A percentile compares a stretch with the other conserved stretches of the same genome.
phyloP scores from a whole-genome alignment of 2,797 vertebrate species.

The Cottoperca gobio region DNA sequence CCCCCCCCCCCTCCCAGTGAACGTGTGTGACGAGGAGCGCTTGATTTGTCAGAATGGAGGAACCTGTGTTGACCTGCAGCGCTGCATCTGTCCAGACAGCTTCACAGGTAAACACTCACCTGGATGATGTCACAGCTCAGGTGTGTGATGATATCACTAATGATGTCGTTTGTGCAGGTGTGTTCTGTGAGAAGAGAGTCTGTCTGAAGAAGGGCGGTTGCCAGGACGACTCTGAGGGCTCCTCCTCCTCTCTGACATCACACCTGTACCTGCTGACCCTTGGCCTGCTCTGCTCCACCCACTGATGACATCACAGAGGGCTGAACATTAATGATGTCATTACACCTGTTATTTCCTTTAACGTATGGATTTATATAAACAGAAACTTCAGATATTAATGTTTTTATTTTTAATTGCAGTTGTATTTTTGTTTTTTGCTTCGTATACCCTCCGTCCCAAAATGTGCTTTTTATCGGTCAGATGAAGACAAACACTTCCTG shows the following conservation, averaged over 20 bases:
- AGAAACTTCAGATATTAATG: too few species aligned
- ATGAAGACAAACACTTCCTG: too few species aligned
- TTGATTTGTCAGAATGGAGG: constrained; percentile 74
- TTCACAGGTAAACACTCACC: constrained; percentile 61
- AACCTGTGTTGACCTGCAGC: constrained; percentile 64
- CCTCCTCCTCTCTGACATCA: constrained; percentile 34
- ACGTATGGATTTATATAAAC: too few species aligned
- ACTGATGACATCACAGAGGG: background rate
- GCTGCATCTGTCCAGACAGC: constrained; percentile 56
- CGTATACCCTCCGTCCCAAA: too few species aligned
- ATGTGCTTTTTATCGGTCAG: too few species aligned
- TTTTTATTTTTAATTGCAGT: too few species aligned
- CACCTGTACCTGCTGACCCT: constrained; percentile 57
- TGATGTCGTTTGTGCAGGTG: constrained; percentile 57
- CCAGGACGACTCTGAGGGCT: constrained; percentile 1
- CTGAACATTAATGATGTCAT: too few species aligned
- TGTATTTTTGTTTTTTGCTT: too few species aligned
- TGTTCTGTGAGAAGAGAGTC: constrained; percentile 60
- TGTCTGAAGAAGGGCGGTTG: constrained; percentile 67
- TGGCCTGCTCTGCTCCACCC: constrained; percentile 12
- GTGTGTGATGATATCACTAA: constrained; percentile 30
- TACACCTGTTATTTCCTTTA: too few species aligned
- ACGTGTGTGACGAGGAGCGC: constrained; percentile 59
- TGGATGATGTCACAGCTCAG: background rate
- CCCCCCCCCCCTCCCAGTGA: constrained; percentile 47